Evolutionary conservation across 2,888 invertebrate genomes (phyloP).

Genomic region (Calephelis perditalis): DNA sequence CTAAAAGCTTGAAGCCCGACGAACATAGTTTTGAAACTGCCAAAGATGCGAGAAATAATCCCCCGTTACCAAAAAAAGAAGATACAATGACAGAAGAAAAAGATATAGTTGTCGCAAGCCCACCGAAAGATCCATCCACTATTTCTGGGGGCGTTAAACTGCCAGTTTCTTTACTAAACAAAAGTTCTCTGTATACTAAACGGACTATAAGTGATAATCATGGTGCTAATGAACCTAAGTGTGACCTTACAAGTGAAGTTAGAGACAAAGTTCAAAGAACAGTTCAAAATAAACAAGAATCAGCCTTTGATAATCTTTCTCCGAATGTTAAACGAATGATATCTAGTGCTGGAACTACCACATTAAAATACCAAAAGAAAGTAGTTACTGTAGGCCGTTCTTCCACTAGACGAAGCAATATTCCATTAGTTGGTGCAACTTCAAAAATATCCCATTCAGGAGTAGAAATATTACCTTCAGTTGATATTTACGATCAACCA

Average conservation of each 20-base stretch:
- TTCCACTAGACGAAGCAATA: slow-evolving; percentile 61
- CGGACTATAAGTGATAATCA: slow-evolving; percentile 67
- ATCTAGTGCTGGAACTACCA: slow-evolving; percentile 69
- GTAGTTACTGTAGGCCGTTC: slow-evolving; percentile 47
- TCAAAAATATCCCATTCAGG: slow-evolving; percentile 73
- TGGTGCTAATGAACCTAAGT: slow-evolving; percentile 47
- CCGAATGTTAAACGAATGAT: slow-evolving; percentile 81
- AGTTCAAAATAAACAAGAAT: slow-evolving; percentile 45
- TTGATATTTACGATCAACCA: slow-evolving; percentile 69
- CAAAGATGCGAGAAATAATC: slow-evolving; percentile 72
- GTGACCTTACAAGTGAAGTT: slow-evolving; percentile 49
- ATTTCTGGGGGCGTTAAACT: slow-evolving; percentile 61
- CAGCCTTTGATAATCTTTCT: slow-evolving; percentile 75
- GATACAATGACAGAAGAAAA: slow-evolving; percentile 40
- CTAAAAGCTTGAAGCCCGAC: slow-evolving; percentile 55
- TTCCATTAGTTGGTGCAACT: slow-evolving; percentile 70
- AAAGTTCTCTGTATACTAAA: slow-evolving; percentile 60
- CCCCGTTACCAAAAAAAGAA: slow-evolving; percentile 46
- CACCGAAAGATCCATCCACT: slow-evolving; percentile 52
- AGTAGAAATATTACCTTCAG: slow-evolving; percentile 62
- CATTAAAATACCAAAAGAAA: slow-evolving; percentile 66
- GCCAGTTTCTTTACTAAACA: slow-evolving; percentile 59
- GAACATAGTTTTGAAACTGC: slow-evolving; percentile 53
- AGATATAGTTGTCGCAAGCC: slow-evolving; percentile 35
- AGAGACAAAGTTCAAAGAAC: slow-evolving; percentile 55